Conservation (phyloP, 1,140 invertebrate genomes). For the Penaeus vannamei region DNA sequence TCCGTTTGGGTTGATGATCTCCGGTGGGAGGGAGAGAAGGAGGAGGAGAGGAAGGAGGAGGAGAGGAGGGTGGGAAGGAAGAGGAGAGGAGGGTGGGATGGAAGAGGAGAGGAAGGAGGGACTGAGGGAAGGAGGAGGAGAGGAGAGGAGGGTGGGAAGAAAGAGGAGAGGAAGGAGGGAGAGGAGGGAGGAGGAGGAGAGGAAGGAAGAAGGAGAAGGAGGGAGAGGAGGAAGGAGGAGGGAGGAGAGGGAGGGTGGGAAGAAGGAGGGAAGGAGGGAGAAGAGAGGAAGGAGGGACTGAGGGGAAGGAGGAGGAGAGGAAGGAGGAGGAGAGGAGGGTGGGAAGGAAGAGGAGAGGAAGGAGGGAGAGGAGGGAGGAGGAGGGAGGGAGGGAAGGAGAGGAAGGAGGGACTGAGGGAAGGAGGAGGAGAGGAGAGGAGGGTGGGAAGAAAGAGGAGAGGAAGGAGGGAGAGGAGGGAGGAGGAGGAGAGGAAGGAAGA, state of each 20-base stretch:
- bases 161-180: conserved; percentile 2
- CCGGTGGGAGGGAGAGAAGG: conserved; percentile 9
- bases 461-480: conserved; percentile 4
- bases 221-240: not conserved
- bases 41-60: not conserved
- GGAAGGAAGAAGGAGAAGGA: too few relatives aligned
- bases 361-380: not conserved
- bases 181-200: too few relatives aligned
- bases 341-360: not conserved
- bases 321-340: not conserved
- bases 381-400: not conserved
- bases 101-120: not conserved
- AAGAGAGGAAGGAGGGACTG: not conserved
- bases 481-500: conserved; percentile 8
- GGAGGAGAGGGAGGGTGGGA: not conserved
- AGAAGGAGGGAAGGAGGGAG: not conserved
- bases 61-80: not conserved
- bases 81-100: not conserved
- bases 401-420: too few relatives aligned
- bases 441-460: too few relatives aligned
- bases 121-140: not conserved
- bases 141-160: conserved; percentile 2
- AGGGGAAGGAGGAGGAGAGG: not conserved
- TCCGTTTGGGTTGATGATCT: too few relatives aligned
- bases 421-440: too few relatives aligned